These are phyloP conservation scores for Chaetops frenatus DNA, from an alignment of 2,113 vertebrate species.

Conservation along the genomic window DNA sequence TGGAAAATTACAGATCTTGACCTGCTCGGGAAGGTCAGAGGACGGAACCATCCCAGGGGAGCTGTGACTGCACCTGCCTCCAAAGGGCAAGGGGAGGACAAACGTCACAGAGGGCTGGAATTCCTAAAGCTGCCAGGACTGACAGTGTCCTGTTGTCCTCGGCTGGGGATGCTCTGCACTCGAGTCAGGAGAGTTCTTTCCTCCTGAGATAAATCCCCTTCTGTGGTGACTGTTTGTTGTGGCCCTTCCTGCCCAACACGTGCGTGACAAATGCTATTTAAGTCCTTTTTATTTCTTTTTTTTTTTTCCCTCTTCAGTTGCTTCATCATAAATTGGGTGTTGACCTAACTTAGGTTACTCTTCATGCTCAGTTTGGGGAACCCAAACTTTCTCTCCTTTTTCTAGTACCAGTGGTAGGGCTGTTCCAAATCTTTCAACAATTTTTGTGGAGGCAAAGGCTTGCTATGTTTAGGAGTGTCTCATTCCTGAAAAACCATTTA, in stretches of 20 bases:
- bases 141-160: background rate
- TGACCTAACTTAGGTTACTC: background rate
- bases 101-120: background rate
- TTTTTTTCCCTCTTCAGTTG: background rate
- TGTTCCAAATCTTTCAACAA: background rate
- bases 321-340: background rate
- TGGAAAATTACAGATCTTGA: constrained; percentile 55
- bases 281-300: background rate
- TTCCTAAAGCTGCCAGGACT: background rate
- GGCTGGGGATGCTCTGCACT: background rate
- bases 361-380: background rate
- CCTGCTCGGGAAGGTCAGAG: background rate
- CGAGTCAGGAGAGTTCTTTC: background rate
- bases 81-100: constrained; percentile 22
- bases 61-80: constrained; percentile 1
- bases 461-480: background rate
- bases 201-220: background rate
- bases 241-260: background rate
- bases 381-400: background rate
- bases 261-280: background rate
- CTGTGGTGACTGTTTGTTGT: background rate
- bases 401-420: background rate
- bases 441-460: background rate
- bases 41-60: background rate
- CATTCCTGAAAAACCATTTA: background rate